Evolutionary conservation across 2,113 vertebrate species (phyloP), one percentile per base, ranked within the genome.

Genomic region (Zapornia atra): DNA sequence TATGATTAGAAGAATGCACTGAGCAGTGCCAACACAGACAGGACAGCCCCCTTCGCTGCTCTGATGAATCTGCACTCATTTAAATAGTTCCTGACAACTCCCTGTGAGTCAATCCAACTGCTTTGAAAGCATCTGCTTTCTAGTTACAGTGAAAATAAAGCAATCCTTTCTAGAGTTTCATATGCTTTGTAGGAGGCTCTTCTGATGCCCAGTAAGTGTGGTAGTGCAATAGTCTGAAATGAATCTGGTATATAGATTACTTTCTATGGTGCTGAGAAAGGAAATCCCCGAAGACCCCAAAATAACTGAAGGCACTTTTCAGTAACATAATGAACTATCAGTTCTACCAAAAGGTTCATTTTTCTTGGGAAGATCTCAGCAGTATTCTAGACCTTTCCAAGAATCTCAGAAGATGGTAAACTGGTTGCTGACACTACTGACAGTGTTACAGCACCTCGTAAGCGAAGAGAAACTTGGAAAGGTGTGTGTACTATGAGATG

Each of bases 81-180:
- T 60, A 20, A 83, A 79, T 28, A 61, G 66, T 15, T 88, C 54
- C n/a, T 73, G 79, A 90, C 50, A 93, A 88, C 28, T 69, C 71
- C 34, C 44, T 26, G 2, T n/a, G 9, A 10, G 33, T 50, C 82
- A 88, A 36, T 86, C 75, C 51, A 65, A 36, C 59, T 86, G 61
- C 50, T 93, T 88, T 65, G 86, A 88, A 93, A 77, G 63, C 44
- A 90, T 77, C 82, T 86, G 53, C 33, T 34, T 82, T 86, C 76
- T 6, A 80, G 53, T 40, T 76, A 64, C 42, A 76, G 31, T 42
- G n/a, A 77, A 86, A 88, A 93, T 13, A 77, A 76, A 88, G 28
- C 34, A 83, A 57, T n/a, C 24, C 38, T 60, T 88, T 69, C 20
- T 34, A 82, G 61, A 82, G 7, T 44, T 87, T 86, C 44, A 20